Conservation (phyloP, 2,797 vertebrate genomes). For the Spea hammondii region DNA sequence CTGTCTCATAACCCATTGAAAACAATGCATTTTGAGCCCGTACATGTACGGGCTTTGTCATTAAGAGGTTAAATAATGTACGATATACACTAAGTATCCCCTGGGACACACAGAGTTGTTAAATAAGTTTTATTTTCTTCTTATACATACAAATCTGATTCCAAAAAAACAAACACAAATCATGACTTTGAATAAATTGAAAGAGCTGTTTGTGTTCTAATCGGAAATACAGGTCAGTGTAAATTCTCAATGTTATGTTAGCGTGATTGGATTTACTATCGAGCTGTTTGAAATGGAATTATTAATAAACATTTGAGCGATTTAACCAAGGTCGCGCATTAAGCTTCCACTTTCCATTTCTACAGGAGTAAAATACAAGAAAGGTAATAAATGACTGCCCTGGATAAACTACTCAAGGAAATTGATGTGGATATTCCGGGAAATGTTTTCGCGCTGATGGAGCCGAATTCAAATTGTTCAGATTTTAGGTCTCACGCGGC, state of each 20-base stretch:
- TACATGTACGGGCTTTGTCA: no score
- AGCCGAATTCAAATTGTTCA: background rate
- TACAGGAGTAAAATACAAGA: background rate
- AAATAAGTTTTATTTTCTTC: no score
- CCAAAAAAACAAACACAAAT: background rate
- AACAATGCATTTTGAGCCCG: no score
- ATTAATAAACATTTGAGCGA: background rate
- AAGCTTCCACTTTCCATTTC: background rate
- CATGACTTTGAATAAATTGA: background rate
- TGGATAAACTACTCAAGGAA: background rate
- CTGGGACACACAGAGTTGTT: no score
- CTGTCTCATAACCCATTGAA: no score
- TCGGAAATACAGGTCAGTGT: background rate
- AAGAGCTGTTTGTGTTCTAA: background rate
- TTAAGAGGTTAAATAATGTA: no score
- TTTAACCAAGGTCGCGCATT: background rate
- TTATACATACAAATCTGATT: background rate
- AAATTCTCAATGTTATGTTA: background rate
- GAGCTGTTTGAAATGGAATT: background rate
- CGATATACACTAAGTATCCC: no score
- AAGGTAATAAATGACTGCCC: background rate
- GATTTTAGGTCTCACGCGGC: background rate
- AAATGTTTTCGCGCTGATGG: background rate
- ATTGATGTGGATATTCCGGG: slow-evolving; percentile 12
- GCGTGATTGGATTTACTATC: background rate